phyloP scores from a whole-genome alignment of 2,113 vertebrate species.

The Protobothrops flavoviridis region DNA sequence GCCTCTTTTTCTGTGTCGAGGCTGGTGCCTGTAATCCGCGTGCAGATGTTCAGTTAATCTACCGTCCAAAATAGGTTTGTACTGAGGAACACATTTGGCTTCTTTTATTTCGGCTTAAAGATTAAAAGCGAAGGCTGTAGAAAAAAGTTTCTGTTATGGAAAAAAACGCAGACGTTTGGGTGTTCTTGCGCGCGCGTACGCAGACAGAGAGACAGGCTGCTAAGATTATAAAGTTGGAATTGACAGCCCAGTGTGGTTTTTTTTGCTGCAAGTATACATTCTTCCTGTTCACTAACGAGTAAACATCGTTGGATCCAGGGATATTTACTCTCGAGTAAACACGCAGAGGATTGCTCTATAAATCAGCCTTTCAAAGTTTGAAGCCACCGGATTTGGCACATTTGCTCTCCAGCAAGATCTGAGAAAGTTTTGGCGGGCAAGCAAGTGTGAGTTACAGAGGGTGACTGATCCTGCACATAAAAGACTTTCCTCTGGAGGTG shows the following conservation, averaged over 20 bases:
- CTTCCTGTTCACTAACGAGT: background rate
- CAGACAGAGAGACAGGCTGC: background rate
- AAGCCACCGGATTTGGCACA: background rate
- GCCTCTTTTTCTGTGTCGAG: background rate
- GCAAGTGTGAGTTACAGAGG: background rate
- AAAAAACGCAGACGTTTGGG: background rate
- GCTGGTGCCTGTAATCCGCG: background rate
- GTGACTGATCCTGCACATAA: background rate
- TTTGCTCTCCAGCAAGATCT: background rate
- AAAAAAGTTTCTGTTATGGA: conserved; percentile 36
- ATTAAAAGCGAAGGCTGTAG: background rate
- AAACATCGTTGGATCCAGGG: background rate
- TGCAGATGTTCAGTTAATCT: conserved; percentile 24
- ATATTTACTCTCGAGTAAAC: background rate
- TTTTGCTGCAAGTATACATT: conserved; percentile 18
- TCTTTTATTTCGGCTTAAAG: conserved; percentile 23
- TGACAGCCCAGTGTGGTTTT: background rate
- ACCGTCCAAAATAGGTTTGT: background rate
- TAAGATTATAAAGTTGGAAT: conserved; percentile 32
- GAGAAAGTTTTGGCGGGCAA: background rate
- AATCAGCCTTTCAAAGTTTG: background rate
- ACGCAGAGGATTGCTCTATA: background rate
- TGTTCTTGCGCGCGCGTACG: background rate
- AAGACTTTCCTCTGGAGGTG: background rate
- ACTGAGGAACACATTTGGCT: background rate